phyloP scores from a whole-genome alignment of 37 sponge, comb jelly and placozoan species.

The Halisarca cf. caerulea region DNA sequence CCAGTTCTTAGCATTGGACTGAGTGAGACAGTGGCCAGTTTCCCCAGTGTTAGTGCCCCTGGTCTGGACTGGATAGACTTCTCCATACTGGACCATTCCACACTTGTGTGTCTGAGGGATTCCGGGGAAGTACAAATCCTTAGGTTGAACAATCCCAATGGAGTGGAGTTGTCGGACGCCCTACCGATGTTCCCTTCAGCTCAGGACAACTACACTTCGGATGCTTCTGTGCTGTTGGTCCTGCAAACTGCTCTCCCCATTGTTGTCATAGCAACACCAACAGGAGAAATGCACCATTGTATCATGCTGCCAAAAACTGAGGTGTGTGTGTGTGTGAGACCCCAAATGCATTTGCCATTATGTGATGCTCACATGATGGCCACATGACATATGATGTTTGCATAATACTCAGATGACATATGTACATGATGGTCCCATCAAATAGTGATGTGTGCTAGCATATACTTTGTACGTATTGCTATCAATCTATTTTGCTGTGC shows the following conservation, averaged over 20 bases:
- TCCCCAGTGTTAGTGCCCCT: slow-evolving; percentile 14
- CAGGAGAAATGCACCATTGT: slow-evolving; percentile 20
- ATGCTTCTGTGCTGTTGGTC: slow-evolving; percentile 6
- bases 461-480: too few species aligned
- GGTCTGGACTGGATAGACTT: slow-evolving; percentile 21
- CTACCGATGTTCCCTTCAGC: slow-evolving; percentile 16
- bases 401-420: not conserved
- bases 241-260: slow-evolving; percentile 6
- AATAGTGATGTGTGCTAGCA: too few species aligned
- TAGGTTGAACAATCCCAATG: not conserved
- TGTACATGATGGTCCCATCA: too few species aligned
- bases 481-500: too few species aligned
- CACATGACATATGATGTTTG: not conserved
- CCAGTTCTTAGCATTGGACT: slow-evolving; percentile 8
- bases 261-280: slow-evolving; percentile 26
- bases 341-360: too few species aligned
- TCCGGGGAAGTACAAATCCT: not conserved
- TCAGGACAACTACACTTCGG: slow-evolving; percentile 19
- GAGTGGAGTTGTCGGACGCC: not conserved
- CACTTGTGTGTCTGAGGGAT: not conserved
- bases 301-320: slow-evolving; percentile 5
- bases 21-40: not conserved
- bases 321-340: not conserved
- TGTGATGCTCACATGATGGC: not conserved
- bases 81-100: not conserved